Evolutionary conservation across 2,113 vertebrate genomes (phyloP), one percentile per base, ranked within the genome.

Genomic region (Eulemur macaco): DNA sequence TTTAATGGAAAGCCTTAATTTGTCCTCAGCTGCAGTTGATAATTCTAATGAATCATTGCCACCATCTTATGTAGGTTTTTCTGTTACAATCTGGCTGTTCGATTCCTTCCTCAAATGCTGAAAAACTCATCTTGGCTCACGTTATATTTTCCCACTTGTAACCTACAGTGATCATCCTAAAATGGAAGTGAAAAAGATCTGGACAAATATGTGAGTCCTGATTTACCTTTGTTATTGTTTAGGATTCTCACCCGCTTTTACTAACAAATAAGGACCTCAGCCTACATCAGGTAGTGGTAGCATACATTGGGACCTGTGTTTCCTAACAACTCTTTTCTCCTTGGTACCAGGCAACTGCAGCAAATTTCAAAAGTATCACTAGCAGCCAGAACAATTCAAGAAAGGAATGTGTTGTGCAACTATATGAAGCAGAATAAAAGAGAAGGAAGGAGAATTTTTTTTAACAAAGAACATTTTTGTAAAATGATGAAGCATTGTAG

Each of bases 1-100:
- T 50, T 95, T 58, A 93, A 86, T 89, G 31, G 29, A 95, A 91
- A 93, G 29, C 23, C 63, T 86, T 93, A 58, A 96, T 85, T 94
- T 84, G n/a, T 58, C 52, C 29, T 39, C 34, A 82, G 80, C 86
- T 63, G n/a, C 63, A 37, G 8, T 21, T 89, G 80, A 76, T 91
- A 96, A 96, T 89, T 89, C 64, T 87, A 83, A 92, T 68, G 68
- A 84, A 31, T 90, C 80, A 68, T 42, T 96, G 63, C 64, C 11
- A 60, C 23, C 47, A 90, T 87, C 20, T 83, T 94, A 45, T 15
- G 18, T 73, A 81, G 81, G 10, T 74, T 68, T 78, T 54, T 42
- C 54, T 64, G 13, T 84, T 69, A 91, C 94, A 37, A 86, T 68
- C 42, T 78, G 13, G 8, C 37, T 71, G 34, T 92, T 90, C 8